Conservation (phyloP, 2,113 vertebrate genomes). For the Rhagologus leucostigma region DNA sequence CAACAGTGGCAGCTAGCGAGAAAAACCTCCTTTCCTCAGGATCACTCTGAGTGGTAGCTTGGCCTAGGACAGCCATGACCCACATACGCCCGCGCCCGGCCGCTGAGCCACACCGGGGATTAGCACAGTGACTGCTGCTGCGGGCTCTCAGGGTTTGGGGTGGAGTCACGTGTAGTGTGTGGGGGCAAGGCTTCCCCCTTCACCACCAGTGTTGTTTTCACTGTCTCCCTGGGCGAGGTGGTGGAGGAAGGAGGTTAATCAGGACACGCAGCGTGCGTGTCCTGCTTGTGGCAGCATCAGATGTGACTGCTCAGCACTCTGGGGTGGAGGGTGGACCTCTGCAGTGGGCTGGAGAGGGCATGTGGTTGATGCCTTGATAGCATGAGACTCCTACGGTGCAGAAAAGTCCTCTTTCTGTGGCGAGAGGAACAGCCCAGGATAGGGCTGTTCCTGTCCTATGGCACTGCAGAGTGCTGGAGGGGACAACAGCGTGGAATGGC, state of each 20-base stretch:
- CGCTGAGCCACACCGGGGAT: neutral
- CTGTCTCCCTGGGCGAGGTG: neutral
- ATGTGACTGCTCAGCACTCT: neutral
- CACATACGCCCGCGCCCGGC: accelerated
- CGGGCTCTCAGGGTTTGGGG: neutral
- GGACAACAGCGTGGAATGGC: accelerated
- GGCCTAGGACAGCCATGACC: neutral
- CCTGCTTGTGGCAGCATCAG: neutral
- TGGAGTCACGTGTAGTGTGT: neutral
- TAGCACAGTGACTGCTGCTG: neutral
- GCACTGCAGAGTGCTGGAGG: neutral
- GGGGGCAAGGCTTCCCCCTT: neutral
- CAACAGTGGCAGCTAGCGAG: neutral
- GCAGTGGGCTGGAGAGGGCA: neutral
- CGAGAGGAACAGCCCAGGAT: neutral
- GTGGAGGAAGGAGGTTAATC: neutral
- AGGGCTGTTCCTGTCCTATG: neutral
- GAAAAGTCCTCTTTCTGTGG: neutral
- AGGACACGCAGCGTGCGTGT: accelerated
- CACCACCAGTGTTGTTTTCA: neutral
- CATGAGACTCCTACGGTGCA: neutral
- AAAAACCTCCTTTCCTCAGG: neutral
- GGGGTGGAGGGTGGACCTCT: neutral
- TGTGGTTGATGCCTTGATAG: neutral
- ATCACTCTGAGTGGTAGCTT: neutral